A percentile compares a stretch with the other conserved stretches of the same genome.
phyloP scores from a whole-genome alignment of 1,140 invertebrate genomes.

The Drosophila sproati region DNA sequence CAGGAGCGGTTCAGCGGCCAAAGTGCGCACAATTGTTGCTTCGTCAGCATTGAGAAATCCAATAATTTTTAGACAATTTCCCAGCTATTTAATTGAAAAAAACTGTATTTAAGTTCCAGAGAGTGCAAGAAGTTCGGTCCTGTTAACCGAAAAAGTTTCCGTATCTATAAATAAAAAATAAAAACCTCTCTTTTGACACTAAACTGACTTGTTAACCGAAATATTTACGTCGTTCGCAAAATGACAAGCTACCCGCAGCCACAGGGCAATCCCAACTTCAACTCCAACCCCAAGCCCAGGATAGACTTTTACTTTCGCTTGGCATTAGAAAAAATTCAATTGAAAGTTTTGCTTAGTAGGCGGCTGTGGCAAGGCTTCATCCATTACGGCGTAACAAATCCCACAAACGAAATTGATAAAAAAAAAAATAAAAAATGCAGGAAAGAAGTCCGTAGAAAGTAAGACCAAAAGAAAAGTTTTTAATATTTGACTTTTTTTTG shows the following conservation, averaged over 20 bases:
- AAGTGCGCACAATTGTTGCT: not conserved
- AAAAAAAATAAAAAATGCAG: constrained; percentile 32
- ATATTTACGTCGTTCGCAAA: constrained; percentile 65
- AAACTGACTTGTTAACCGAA: constrained; percentile 80
- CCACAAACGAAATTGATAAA: constrained; percentile 81
- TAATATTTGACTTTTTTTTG: constrained; percentile 72
- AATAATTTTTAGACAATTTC: not conserved
- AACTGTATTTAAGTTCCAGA: not conserved
- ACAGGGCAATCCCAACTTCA: constrained; percentile 29
- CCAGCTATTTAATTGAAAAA: not conserved
- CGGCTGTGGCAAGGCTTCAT: constrained; percentile 61
- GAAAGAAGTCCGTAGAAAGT: constrained; percentile 61
- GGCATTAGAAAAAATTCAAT: constrained; percentile 67
- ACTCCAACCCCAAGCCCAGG: constrained; percentile 11
- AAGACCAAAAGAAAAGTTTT: constrained; percentile 77
- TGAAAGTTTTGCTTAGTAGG: constrained; percentile 74
- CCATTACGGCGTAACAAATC: constrained; percentile 78
- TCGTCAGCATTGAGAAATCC: too few species aligned
- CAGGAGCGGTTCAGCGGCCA: constrained; percentile 50
- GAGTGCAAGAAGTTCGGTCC: constrained; percentile 1
- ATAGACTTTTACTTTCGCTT: constrained; percentile 54
- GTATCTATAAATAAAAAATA: constrained; percentile 76
- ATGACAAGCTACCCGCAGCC: constrained; percentile 61
- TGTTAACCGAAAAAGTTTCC: constrained; percentile 23
- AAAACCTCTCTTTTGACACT: constrained; percentile 71